phyloP scores from a whole-genome alignment of 2,888 invertebrate species.

The Perizoma flavofasciatum region DNA sequence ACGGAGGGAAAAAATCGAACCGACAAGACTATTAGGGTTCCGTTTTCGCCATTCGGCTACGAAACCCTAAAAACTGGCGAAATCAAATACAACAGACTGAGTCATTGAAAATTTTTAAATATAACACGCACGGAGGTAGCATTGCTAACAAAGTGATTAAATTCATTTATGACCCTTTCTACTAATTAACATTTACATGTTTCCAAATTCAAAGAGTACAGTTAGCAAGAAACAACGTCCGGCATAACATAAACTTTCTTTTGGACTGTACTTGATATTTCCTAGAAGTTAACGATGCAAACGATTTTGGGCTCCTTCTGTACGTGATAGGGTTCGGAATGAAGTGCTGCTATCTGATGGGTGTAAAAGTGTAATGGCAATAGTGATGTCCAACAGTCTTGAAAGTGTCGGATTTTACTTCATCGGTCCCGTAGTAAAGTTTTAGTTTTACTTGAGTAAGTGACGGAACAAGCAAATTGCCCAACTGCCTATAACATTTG shows the following conservation, averaged over 20 bases:
- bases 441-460: too few species aligned
- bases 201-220: constrained; percentile 31
- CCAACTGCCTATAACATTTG: too few species aligned
- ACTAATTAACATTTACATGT: constrained; percentile 38
- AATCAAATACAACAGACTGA: constrained; percentile 1
- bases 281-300: constrained; percentile 16
- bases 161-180: constrained; percentile 34
- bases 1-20: too few species aligned
- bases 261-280: constrained; percentile 31
- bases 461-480: too few species aligned
- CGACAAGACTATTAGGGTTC: too few species aligned
- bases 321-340: constrained; percentile 12
- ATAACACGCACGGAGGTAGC: constrained; percentile 7
- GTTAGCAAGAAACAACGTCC: constrained; percentile 29
- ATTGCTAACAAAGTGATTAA: constrained; percentile 11
- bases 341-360: background rate
- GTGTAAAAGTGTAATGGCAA: background rate
- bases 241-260: constrained; percentile 34
- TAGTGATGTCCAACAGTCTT: constrained; percentile 17
- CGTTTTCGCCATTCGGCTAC: too few species aligned
- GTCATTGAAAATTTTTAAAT: constrained; percentile 2
- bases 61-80: background rate
- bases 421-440: too few species aligned
- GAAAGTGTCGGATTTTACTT: background rate
- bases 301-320: constrained; percentile 10